These are phyloP conservation scores for Cylindroiulus punctatus DNA, from an alignment of 2,888 invertebrate species.

Conservation along the genomic window DNA sequence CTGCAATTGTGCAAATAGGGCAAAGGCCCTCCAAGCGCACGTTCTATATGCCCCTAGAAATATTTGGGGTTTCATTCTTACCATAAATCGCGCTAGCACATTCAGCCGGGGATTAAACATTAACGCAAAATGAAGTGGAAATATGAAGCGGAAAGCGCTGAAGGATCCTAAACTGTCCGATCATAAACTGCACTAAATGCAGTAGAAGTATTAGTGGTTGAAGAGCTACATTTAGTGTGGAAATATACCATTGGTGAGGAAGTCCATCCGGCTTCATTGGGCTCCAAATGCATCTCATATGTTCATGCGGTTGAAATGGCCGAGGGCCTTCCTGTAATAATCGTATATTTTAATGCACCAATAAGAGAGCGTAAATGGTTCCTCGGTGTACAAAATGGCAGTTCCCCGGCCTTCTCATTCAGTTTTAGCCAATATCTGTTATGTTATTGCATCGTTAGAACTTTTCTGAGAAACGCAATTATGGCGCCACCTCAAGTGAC, in stretches of 20 bases:
- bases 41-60: not conserved
- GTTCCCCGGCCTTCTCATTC: not conserved
- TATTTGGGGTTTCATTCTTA: not conserved
- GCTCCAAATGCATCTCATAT: too few species aligned
- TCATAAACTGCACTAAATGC: constrained; percentile 1
- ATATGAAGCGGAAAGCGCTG: constrained; percentile 9
- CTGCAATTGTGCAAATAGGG: not conserved
- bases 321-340: not conserved
- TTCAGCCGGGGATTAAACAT: not conserved
- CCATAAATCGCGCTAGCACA: not conserved
- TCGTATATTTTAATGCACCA: constrained; percentile 9
- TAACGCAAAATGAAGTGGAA: constrained; percentile 8
- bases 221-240: not conserved
- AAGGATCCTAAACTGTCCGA: not conserved
- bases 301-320: not conserved
- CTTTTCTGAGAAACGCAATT: not conserved
- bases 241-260: not conserved
- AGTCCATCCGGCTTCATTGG: not conserved
- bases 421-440: not conserved
- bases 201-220: constrained; percentile 2
- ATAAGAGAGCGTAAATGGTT: not conserved
- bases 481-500: not conserved
- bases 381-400: not conserved
- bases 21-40: not conserved
- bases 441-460: constrained; percentile 9